A percentile compares a stretch with the other conserved stretches of the same genome.
These are phyloP conservation scores for Podotricha telesiphe DNA, from an alignment of 2,888 invertebrate species.

Conservation along the genomic window DNA sequence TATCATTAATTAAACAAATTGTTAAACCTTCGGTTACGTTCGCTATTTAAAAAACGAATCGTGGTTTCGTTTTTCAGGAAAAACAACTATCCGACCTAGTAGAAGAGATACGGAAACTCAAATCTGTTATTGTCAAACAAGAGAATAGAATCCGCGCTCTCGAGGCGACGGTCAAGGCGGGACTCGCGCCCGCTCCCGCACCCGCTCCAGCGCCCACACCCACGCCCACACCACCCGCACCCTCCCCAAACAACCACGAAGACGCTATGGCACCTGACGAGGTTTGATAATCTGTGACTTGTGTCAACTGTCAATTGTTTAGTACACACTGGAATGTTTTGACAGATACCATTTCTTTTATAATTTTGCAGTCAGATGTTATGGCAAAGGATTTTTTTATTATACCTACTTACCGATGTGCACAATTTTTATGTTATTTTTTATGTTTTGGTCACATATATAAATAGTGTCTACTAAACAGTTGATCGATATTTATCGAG, in stretches of 20 bases:
- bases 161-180: slow-evolving; percentile 83
- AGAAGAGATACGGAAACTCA: slow-evolving; percentile 95
- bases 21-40: no score
- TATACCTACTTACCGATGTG: not conserved
- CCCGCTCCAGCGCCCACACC: slow-evolving; percentile 59
- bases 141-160: slow-evolving; percentile 93
- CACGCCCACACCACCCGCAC: slow-evolving; percentile 56
- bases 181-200: slow-evolving; percentile 47
- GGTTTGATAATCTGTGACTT: slow-evolving; percentile 64
- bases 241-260: slow-evolving; percentile 62
- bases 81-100: slow-evolving; percentile 92
- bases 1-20: no score
- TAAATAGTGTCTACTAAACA: slow-evolving; percentile 15
- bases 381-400: not conserved
- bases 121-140: slow-evolving; percentile 97
- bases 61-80: slow-evolving; percentile 72
- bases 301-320: not conserved
- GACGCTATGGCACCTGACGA: slow-evolving; percentile 84
- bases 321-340: not conserved
- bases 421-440: not conserved
- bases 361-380: no score
- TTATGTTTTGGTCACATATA: not conserved
- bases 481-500: slow-evolving; percentile 4
- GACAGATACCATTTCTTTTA: no score
- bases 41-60: no score